Percentiles rank a stretch among this genome's conserved stretches.
Evolutionary conservation across 2,113 vertebrate species (phyloP).

Genomic region (Cygnus atratus): DNA sequence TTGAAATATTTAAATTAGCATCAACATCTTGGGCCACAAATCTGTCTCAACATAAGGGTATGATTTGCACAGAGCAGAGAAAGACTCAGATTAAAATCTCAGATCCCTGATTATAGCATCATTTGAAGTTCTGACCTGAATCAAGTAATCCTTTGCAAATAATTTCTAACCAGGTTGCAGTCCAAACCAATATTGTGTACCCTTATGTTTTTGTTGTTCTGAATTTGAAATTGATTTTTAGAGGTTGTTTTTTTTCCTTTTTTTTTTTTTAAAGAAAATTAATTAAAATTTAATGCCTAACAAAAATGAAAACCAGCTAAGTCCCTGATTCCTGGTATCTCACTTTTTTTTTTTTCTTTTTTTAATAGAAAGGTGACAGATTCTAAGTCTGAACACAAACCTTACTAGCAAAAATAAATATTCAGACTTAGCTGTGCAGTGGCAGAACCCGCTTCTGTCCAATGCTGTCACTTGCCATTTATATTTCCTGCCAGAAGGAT

Average conservation of each 20-base stretch:
- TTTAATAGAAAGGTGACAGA: background rate
- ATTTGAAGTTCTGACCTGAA: background rate
- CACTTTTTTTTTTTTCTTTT: background rate
- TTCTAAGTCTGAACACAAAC: background rate
- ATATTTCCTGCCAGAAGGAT: background rate
- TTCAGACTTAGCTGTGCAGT: background rate
- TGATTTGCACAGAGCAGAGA: background rate
- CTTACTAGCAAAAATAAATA: background rate
- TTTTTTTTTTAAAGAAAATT: background rate
- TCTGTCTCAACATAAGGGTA: background rate
- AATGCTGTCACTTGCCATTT: background rate
- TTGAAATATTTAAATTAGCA: background rate
- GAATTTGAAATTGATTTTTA: background rate
- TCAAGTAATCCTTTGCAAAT: background rate
- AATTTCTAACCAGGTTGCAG: background rate
- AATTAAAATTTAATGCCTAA: background rate
- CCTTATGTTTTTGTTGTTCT: background rate
- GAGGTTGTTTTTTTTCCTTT: background rate
- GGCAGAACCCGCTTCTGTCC: rapidly evolving
- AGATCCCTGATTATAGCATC: background rate
- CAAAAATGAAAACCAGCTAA: background rate
- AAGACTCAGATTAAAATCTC: background rate
- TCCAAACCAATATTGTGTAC: background rate
- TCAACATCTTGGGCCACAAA: background rate
- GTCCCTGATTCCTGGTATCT: background rate